Evolutionary conservation across 2,797 vertebrate species (phyloP).

Genomic region (Lagocephalus sceleratus): DNA sequence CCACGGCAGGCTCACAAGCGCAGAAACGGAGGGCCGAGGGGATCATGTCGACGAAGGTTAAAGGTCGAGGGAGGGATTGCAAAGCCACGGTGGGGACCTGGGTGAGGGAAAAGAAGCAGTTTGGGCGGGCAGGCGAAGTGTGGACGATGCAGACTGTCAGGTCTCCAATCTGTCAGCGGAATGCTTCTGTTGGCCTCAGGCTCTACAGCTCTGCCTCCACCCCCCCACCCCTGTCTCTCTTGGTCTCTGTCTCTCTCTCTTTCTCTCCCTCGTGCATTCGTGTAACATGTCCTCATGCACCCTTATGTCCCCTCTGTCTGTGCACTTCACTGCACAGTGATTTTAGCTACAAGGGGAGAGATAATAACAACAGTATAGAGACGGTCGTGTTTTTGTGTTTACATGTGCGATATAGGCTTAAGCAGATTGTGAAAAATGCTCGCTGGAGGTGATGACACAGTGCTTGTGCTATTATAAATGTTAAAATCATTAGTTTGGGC

Average conservation of each 20-base stretch:
- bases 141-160: constrained; percentile 63
- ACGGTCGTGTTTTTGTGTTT: constrained; percentile 15
- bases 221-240: too few species aligned
- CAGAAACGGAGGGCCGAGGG: not conserved
- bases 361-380: constrained; percentile 18
- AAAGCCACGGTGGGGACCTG: constrained; percentile 9
- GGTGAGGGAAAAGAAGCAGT: constrained; percentile 32
- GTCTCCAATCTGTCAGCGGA: constrained; percentile 61
- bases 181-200: constrained; percentile 44
- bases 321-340: constrained; percentile 47
- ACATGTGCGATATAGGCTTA: constrained; percentile 25
- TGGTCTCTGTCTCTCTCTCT: not conserved
- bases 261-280: constrained; percentile 48
- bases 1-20: not conserved
- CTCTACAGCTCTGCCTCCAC: constrained; percentile 31
- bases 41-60: constrained; percentile 27
- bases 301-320: constrained; percentile 46
- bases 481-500: constrained; percentile 5
- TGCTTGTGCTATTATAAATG: constrained; percentile 18
- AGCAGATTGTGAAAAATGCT: constrained; percentile 25
- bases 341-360: constrained; percentile 34
- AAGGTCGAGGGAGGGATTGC: constrained; percentile 26
- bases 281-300: constrained; percentile 56
- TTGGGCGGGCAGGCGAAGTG: constrained; percentile 24
- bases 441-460: constrained; percentile 16